These are phyloP conservation scores for Cosmopolites sordidus DNA, from an alignment of 2,888 invertebrate species.

Conservation along the genomic window DNA sequence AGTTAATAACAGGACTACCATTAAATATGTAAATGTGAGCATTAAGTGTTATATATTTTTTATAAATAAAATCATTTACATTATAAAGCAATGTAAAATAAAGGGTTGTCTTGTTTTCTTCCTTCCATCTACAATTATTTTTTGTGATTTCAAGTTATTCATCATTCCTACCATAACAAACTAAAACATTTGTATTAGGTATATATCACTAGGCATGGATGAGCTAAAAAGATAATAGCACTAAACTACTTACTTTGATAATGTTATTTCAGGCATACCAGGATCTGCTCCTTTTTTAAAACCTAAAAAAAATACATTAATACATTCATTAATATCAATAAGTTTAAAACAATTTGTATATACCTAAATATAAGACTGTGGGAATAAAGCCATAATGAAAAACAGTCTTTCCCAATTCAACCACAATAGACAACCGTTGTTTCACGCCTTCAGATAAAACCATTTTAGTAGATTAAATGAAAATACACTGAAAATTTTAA, in stretches of 20 bases:
- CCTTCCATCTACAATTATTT: background rate
- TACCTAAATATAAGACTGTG: conserved; percentile 64
- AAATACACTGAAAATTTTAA: conserved; percentile 19
- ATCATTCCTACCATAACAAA: background rate
- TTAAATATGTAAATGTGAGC: conserved; percentile 2
- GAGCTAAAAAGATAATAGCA: background rate
- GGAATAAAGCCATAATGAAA: conserved; percentile 71
- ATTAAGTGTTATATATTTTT: conserved; percentile 13
- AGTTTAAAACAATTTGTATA: too few species aligned
- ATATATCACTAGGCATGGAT: background rate
- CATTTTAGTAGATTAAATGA: conserved; percentile 34
- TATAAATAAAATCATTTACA: conserved; percentile 9
- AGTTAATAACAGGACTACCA: too few species aligned
- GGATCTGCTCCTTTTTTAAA: conserved; percentile 65
- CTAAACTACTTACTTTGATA: conserved; percentile 50
- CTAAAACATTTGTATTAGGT: too few species aligned
- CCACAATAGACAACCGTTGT: conserved; percentile 58
- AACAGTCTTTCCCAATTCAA: conserved; percentile 56
- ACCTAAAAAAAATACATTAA: conserved; percentile 48
- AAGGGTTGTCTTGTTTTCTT: conserved; percentile 21
- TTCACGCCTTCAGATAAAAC: conserved; percentile 54
- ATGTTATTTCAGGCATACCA: conserved; percentile 60
- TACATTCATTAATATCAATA: background rate
- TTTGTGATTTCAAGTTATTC: background rate
- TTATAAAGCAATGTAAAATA: conserved; percentile 2